Conservation (phyloP, 2,797 vertebrate genomes). For the Xyrichtys novacula region DNA sequence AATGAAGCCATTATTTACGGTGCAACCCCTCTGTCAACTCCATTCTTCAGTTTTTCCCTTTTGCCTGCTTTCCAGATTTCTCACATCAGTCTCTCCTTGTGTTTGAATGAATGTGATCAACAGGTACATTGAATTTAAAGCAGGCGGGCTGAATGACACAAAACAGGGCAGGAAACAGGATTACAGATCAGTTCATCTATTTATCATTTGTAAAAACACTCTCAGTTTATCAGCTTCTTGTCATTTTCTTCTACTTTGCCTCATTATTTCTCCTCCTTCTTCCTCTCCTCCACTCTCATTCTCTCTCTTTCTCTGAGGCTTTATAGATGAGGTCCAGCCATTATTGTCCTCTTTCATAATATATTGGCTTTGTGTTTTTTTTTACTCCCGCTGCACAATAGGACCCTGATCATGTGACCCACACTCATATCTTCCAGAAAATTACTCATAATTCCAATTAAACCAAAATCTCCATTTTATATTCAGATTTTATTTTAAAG, state of each 20-base stretch:
- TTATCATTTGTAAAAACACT: no score
- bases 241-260: not conserved
- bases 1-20: constrained; percentile 50
- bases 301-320: not conserved
- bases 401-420: not conserved
- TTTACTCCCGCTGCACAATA: not conserved
- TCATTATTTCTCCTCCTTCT: not conserved
- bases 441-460: not conserved
- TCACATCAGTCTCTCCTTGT: constrained; percentile 18
- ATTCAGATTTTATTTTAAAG: not conserved
- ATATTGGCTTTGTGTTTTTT: not conserved
- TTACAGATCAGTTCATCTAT: no score
- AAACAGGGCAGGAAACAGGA: no score
- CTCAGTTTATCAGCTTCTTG: no score
- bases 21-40: constrained; percentile 28
- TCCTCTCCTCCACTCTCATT: not conserved
- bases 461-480: not conserved
- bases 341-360: not conserved
- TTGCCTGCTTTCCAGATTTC: constrained; percentile 17
- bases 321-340: not conserved
- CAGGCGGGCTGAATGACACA: constrained; percentile 2
- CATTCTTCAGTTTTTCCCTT: constrained; percentile 22
- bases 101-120: constrained; percentile 13
- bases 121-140: constrained; percentile 12
- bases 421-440: not conserved